Evolutionary conservation across 1,140 invertebrate genomes (phyloP).

Genomic region (Phocides pigmalion): DNA sequence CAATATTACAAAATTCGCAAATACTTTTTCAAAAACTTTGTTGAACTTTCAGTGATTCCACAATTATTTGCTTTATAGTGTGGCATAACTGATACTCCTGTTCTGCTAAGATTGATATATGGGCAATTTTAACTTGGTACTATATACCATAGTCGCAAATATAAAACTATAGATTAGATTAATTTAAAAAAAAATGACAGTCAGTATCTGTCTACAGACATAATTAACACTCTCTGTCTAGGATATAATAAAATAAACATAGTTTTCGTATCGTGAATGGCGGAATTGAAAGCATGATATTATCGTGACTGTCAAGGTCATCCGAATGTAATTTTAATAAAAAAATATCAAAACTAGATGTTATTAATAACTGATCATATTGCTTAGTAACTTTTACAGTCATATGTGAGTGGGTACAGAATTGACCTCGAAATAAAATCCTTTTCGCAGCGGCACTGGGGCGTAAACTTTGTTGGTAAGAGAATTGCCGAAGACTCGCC

Average conservation of each 20-base stretch:
- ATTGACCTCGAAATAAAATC: conserved; percentile 26
- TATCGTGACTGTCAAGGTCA: conserved; percentile 56
- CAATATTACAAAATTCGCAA: too few relatives aligned
- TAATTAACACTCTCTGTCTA: background rate
- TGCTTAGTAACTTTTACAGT: conserved; percentile 27
- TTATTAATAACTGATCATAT: conserved; percentile 26
- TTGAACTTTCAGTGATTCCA: too few relatives aligned
- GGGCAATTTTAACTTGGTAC: too few relatives aligned
- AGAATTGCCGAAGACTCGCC: conserved; percentile 12
- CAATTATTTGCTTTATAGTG: too few relatives aligned
- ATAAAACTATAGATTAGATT: too few relatives aligned
- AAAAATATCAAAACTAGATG: conserved; percentile 33
- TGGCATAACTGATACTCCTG: too few relatives aligned
- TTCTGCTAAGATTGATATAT: too few relatives aligned
- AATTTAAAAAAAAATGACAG: too few relatives aligned
- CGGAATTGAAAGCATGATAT: conserved; percentile 58
- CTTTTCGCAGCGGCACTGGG: conserved; percentile 15
- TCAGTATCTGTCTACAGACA: too few relatives aligned
- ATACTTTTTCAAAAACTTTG: too few relatives aligned
- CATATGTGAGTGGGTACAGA: conserved; percentile 8
- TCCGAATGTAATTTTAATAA: conserved; percentile 47
- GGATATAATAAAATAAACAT: background rate
- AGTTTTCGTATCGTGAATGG: conserved; percentile 63
- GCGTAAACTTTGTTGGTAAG: conserved; percentile 7
- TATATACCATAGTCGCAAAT: too few relatives aligned